A percentile compares a stretch with the other conserved stretches of the same genome.
These are phyloP conservation scores for Strix aluco DNA, from an alignment of 2,113 vertebrate genomes.

Conservation along the genomic window DNA sequence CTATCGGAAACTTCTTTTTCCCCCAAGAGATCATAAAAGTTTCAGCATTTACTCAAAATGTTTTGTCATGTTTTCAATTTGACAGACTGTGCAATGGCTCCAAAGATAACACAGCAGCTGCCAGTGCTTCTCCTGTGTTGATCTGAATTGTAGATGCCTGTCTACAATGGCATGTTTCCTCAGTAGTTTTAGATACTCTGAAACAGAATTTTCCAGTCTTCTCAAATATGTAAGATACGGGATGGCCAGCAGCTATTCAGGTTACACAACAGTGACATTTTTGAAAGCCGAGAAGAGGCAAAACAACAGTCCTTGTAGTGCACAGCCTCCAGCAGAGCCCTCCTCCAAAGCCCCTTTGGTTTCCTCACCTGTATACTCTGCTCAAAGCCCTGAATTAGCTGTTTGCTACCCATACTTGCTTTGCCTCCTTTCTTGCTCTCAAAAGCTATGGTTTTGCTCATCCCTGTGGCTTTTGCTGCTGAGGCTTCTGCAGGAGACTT, in stretches of 20 bases:
- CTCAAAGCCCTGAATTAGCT: neutral
- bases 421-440: neutral
- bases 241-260: slow-evolving; percentile 44
- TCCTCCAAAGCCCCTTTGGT: neutral
- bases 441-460: rapidly evolving
- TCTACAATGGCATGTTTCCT: slow-evolving; percentile 31
- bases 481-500: neutral
- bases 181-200: neutral
- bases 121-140: slow-evolving; percentile 27
- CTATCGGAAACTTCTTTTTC: slow-evolving; percentile 36
- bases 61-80: slow-evolving; percentile 51
- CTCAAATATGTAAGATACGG: neutral
- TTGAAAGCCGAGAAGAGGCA: neutral
- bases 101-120: slow-evolving; percentile 59
- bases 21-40: slow-evolving; percentile 61
- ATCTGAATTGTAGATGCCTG: slow-evolving; percentile 18
- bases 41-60: slow-evolving; percentile 48
- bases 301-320: neutral
- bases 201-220: slow-evolving; percentile 44
- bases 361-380: neutral
- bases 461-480: neutral
- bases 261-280: slow-evolving; percentile 47
- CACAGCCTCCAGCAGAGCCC: neutral
- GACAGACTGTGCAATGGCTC: slow-evolving; percentile 14
- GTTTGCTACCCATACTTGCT: neutral